Evolutionary conservation across 2,888 invertebrate genomes (phyloP).

Genomic region (Drosophila paramelanica): DNA sequence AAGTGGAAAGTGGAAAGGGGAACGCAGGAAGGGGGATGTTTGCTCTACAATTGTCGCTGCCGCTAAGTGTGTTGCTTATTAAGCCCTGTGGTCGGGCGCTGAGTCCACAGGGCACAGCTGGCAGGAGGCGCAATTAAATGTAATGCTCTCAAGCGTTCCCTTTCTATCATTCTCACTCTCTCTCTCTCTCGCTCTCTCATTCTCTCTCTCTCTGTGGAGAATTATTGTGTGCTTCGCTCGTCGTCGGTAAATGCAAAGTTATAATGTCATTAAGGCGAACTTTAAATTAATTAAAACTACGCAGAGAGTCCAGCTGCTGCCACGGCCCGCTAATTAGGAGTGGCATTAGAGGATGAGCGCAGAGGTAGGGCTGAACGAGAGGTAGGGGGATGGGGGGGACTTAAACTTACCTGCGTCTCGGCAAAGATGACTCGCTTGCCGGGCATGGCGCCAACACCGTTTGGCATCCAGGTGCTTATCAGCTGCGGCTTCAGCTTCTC

Average conservation of each 20-base stretch:
- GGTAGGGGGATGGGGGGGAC: no score
- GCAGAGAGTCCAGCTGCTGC: conserved; percentile 74
- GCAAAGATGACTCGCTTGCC: conserved; percentile 94
- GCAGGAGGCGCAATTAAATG: conserved; percentile 68
- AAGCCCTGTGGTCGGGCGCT: conserved; percentile 36
- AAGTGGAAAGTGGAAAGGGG: not conserved
- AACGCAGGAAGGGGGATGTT: not conserved
- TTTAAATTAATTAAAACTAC: conserved; percentile 84
- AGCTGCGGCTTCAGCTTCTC: conserved; percentile 93
- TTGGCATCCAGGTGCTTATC: conserved; percentile 95
- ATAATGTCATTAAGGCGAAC: conserved; percentile 82
- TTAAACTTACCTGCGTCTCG: conserved; percentile 91
- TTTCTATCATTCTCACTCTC: not conserved
- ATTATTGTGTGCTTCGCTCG: conserved; percentile 51
- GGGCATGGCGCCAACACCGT: conserved; percentile 93
- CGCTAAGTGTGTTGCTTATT: conserved; percentile 46
- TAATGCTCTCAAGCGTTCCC: conserved; percentile 38
- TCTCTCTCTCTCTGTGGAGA: conserved; percentile 17
- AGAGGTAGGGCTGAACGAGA: not conserved
- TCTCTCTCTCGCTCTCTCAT: not conserved
- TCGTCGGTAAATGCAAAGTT: conserved; percentile 67
- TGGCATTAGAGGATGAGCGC: conserved; percentile 49
- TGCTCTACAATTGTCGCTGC: conserved; percentile 54
- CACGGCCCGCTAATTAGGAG: conserved; percentile 73
- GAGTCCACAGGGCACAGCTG: conserved; percentile 55